Evolutionary conservation across 2,113 vertebrate genomes (phyloP), one percentile per base, ranked within the genome.

Genomic region (Podocnemis expansa): DNA sequence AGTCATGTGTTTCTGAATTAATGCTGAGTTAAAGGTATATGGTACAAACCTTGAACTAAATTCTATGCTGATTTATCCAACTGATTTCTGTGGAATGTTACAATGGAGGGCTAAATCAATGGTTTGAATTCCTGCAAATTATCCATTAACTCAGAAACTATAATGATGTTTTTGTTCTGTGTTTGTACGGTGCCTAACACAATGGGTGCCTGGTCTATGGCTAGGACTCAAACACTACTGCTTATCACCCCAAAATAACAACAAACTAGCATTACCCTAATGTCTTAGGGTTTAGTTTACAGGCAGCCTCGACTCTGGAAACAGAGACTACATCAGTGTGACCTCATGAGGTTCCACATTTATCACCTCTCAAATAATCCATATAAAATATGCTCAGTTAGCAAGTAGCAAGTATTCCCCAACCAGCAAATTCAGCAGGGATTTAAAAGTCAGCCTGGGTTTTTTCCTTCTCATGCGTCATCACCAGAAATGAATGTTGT

Each of bases 81-180:
- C 70, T 67, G 60, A 14, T 13, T 51, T 51, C 49, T 24, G 22
- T 43, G 24, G 22, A 75, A 38, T 38, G n/a, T 41, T 19, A 70
- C 19, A n/a, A 4, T 70, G 17, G 67, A 22, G 67, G 60, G 34
- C 47, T 24, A 22, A 12, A 19, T 38, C 38, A 78, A 93, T 75
- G 96, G 80, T 88, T 88, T 58, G 82, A 87, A 92, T 95, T 91
- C 76, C 73, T 90, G 93, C 92, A 82, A 55, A 85, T 93, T 80
- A 82, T 82, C 89, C 82, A 84, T 70, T 86, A 90, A 6, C 85
- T 86, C 60, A 9, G 1, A 55, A 91, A 91, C 95, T 83, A 54
- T 2, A 85, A 89, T 93, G 84, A 95, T 87, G 92, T 92, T 31
- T 93, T 90, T 83, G 90, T 96, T 34, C 58, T 34, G 29, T 60